Percentiles rank a stretch among this genome's conserved stretches.
phyloP scores from a whole-genome alignment of 2,797 vertebrate species.

The Cheracebus regulus region DNA sequence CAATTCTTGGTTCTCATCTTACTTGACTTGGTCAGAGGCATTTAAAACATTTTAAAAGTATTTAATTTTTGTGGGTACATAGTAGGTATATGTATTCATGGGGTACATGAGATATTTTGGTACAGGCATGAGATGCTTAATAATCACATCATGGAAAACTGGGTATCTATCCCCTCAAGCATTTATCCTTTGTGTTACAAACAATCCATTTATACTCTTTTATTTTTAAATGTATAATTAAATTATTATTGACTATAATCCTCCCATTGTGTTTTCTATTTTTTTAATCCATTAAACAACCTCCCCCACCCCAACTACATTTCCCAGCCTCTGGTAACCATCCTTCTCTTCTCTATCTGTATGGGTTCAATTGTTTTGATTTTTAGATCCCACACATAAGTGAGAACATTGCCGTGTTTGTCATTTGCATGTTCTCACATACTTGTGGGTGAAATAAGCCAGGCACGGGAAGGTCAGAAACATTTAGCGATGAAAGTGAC shows the following conservation, averaged over 20 bases:
- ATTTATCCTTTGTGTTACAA: neutral
- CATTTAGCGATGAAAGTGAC: neutral
- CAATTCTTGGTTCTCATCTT: neutral
- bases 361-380: neutral
- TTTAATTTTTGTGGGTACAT: neutral
- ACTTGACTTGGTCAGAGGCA: neutral
- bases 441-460: neutral
- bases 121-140: neutral
- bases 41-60: neutral
- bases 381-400: neutral
- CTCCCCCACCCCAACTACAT: neutral
- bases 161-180: neutral
- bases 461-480: neutral
- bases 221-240: neutral
- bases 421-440: neutral
- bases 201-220: neutral
- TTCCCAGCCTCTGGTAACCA: neutral
- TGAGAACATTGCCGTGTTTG: neutral
- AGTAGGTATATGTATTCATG: neutral
- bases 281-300: neutral
- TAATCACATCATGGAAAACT: neutral
- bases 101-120: neutral
- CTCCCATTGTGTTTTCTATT: neutral
- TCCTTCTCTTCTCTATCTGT: neutral
- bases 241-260: neutral